Evolutionary conservation across 2,113 vertebrate genomes (phyloP), one percentile per base, ranked within the genome.

Genomic region (Paraplagusia blochii): DNA sequence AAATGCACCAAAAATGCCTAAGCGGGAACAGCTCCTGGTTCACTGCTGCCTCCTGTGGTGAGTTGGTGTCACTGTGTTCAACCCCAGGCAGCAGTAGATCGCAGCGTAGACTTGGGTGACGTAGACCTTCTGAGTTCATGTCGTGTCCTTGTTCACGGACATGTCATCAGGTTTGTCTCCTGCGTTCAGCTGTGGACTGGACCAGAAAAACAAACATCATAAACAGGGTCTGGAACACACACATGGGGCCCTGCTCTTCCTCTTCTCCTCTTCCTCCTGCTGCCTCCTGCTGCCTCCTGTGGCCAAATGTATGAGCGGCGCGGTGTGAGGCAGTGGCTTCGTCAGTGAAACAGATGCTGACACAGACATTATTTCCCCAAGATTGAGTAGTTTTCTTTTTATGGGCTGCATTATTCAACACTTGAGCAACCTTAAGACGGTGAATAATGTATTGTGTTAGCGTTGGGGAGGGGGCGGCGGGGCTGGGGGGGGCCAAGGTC

Each of bases 371-470:
- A 63, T 77, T 71, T 76, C 71, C 64, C 76, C 45, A 47, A 65
- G 74, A 58, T 65, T 66, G 62, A 82, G 76, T 58, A 19, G 35
- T 66, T 67, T 75, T 46, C 54, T 56, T 74, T 66, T 76, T 71
- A 61, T 69, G 57, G 60, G 63, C 70, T 85, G 69, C 72, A 83
- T 86, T 79, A 81, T 86, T 85, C 82, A 86, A 52, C 59, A 75
- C 77, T 71, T 5, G 63, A 78, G 71, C 67, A 74, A 72, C 72
- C 69, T 80, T 72, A 75, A 77, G 72, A 64, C 66, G 51, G 70
- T 86, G 72, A 85, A 87, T 87, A 88, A 88, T 87, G 79, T 69
- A 84, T 84, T 58, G 63, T 78, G 76, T 82, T 82, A 81, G 81
- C 58, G 62, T 79, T 55, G 44, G 44, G 56, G 54, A 50, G 44